Conservation (phyloP, 2,797 vertebrate species). For the Spizella passerina region DNA sequence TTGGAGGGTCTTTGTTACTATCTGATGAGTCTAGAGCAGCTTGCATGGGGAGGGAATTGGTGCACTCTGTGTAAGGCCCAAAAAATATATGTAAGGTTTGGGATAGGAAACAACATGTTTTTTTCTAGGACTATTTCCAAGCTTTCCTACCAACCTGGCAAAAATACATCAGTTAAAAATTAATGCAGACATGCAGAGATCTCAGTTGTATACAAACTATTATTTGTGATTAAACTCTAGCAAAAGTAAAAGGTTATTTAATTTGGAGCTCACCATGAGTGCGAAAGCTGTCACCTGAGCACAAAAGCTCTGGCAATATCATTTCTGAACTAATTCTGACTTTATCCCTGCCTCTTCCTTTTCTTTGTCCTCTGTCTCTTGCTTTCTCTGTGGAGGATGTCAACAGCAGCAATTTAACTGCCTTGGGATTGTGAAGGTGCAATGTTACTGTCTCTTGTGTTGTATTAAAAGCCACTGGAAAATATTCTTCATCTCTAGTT, state of each 20-base stretch:
- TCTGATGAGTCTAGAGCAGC: neutral
- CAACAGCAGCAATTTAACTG: neutral
- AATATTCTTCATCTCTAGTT: neutral
- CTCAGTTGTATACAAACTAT: neutral
- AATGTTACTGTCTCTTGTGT: neutral
- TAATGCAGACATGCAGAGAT: neutral
- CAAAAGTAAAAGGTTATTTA: neutral
- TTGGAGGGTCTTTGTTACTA: neutral
- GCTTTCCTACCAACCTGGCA: neutral
- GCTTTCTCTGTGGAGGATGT: neutral
- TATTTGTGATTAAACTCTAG: neutral
- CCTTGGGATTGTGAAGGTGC: neutral
- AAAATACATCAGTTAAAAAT: neutral
- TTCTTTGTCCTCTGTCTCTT: neutral
- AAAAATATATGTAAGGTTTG: fast-evolving
- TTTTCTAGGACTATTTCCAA: neutral
- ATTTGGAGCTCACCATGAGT: neutral
- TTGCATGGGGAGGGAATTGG: neutral
- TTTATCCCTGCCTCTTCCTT: neutral
- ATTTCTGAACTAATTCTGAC: neutral
- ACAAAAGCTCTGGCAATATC: neutral
- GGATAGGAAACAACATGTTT: neutral
- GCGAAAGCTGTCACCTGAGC: neutral
- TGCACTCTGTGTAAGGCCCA: neutral
- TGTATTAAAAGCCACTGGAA: neutral